phyloP scores from a whole-genome alignment of 2,113 vertebrate genomes.

The Butorides virescens region DNA sequence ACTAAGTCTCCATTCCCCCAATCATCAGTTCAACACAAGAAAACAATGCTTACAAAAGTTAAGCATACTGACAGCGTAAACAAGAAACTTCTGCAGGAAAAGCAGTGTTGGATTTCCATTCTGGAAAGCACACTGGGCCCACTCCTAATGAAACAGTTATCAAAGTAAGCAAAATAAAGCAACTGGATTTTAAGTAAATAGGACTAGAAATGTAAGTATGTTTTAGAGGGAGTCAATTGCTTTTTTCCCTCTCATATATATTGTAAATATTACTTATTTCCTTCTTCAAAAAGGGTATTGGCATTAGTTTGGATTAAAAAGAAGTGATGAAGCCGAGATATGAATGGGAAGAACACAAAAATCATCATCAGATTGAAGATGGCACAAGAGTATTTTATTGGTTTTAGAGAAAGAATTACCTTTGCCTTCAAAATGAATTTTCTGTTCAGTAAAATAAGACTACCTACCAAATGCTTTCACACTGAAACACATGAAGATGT shows the following conservation, averaged over 20 bases:
- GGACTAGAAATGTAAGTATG: not conserved
- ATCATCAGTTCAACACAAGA: not conserved
- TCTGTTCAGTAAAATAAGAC: not conserved
- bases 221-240: not conserved
- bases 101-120: not conserved
- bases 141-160: not conserved
- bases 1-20: not conserved
- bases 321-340: not conserved
- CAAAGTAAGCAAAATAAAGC: not conserved
- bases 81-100: not conserved
- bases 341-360: not conserved
- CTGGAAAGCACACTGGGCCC: not conserved
- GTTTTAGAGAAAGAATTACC: not conserved
- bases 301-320: not conserved
- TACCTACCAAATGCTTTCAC: not conserved
- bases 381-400: not conserved
- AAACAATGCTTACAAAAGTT: not conserved
- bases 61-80: not conserved
- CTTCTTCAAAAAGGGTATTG: not conserved
- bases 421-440: not conserved
- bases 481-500: not conserved
- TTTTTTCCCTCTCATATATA: not conserved
- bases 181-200: not conserved
- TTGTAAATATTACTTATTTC: not conserved
- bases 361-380: not conserved